phyloP scores from a whole-genome alignment of 2,888 invertebrate species.

The Byasa hedistus region DNA sequence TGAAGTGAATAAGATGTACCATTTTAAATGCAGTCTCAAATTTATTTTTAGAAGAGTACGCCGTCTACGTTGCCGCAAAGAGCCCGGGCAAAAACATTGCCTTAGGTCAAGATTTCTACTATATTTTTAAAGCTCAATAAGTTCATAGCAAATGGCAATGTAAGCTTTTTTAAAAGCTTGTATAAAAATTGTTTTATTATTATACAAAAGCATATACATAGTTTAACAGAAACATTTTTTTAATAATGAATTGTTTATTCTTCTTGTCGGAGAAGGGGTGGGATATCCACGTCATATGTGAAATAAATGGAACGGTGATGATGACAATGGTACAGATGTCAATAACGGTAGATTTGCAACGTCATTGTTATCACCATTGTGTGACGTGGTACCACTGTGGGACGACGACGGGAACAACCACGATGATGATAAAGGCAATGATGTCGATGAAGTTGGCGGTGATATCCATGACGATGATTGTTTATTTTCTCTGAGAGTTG shows the following conservation, averaged over 20 bases:
- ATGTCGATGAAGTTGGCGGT: too few species aligned
- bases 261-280: too few species aligned
- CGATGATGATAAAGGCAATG: too few species aligned
- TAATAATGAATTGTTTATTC: not conserved
- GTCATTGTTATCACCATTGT: too few species aligned
- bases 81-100: not conserved
- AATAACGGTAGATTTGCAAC: too few species aligned
- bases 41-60: conserved; percentile 23
- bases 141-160: not conserved
- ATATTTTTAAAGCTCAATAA: not conserved
- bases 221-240: not conserved
- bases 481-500: not conserved
- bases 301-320: too few species aligned
- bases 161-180: not conserved
- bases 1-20: conserved; percentile 42
- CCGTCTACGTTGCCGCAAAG: conserved; percentile 2
- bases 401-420: too few species aligned
- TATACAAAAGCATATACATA: not conserved
- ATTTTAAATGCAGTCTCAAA: conserved; percentile 27
- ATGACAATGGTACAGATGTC: too few species aligned
- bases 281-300: too few species aligned
- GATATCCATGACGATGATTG: too few species aligned
- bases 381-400: too few species aligned
- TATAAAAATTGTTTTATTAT: not conserved
- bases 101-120: not conserved